Conservation (phyloP, 2,797 vertebrate species). For the Urocyon cinereoargenteus region DNA sequence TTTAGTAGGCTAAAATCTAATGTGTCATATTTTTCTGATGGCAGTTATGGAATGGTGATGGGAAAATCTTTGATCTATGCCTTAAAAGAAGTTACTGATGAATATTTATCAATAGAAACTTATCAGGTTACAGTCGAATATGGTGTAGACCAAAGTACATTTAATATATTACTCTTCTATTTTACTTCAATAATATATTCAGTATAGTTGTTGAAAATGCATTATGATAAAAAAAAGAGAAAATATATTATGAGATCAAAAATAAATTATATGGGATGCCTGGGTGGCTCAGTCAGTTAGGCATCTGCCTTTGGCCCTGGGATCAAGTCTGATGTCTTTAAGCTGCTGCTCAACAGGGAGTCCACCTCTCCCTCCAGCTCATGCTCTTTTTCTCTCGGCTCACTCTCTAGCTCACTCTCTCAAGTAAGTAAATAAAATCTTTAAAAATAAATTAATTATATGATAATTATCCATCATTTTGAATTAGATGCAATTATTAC, state of each 20-base stretch:
- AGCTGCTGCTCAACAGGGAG: too few relatives aligned
- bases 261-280: not conserved
- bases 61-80: not conserved
- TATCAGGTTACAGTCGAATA: not conserved
- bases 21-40: conserved; percentile 7
- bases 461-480: not conserved
- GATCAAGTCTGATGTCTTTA: too few relatives aligned
- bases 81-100: not conserved
- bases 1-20: not conserved
- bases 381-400: too few relatives aligned
- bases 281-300: too few relatives aligned
- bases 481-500: not conserved
- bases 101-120: not conserved
- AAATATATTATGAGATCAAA: not conserved
- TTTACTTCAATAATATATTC: not conserved
- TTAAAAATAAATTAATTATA: not conserved
- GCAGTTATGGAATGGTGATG: not conserved
- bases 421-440: too few relatives aligned
- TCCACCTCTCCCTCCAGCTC: too few relatives aligned
- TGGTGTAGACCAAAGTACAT: not conserved
- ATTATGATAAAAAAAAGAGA: not conserved
- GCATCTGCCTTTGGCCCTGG: too few relatives aligned
- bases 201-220: not conserved
- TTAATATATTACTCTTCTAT: not conserved
- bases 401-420: too few relatives aligned